Conservation (phyloP, 2,797 vertebrate species). For the Erpetoichthys calabaricus region DNA sequence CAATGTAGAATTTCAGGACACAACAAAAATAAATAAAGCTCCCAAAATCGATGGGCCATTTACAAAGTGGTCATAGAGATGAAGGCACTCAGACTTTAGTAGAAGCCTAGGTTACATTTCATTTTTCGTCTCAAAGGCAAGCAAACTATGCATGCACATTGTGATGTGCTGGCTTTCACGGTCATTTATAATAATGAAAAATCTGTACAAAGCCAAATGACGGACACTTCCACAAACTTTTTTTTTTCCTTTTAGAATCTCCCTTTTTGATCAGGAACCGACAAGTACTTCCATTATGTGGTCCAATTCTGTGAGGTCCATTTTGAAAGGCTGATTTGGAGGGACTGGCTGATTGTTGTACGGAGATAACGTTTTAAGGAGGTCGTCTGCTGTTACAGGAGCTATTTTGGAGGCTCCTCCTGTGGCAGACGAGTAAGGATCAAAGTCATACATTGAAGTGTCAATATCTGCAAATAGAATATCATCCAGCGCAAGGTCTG, state of each 20-base stretch:
- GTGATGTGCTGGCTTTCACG: slow-evolving; percentile 58
- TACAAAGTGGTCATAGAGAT: slow-evolving; percentile 79
- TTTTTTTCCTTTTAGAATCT: slow-evolving; percentile 17
- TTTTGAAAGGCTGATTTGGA: slow-evolving; percentile 96
- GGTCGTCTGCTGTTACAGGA: slow-evolving; percentile 76
- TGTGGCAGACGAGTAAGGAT: slow-evolving; percentile 70
- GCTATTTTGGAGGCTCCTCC: slow-evolving; percentile 71
- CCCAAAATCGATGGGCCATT: slow-evolving; percentile 33
- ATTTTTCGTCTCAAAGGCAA: slow-evolving; percentile 68
- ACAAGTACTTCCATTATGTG: slow-evolving; percentile 98
- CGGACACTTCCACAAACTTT: slow-evolving; percentile 13
- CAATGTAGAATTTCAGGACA: slow-evolving; percentile 49
- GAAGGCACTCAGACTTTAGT: slow-evolving; percentile 91
- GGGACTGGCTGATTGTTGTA: slow-evolving; percentile 77
- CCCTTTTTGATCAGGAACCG: slow-evolving; percentile 61
- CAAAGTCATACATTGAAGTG: slow-evolving; percentile 98
- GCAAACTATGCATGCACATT: slow-evolving; percentile 86
- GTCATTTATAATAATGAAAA: slow-evolving; percentile 31
- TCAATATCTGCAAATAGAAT: slow-evolving; percentile 96
- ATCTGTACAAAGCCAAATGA: slow-evolving; percentile 30
- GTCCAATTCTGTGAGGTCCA: slow-evolving; percentile 95
- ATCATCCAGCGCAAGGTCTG: slow-evolving; percentile 91
- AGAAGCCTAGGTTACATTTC: slow-evolving; percentile 74
- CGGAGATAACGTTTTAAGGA: slow-evolving; percentile 87
- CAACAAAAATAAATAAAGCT: slow-evolving; percentile 35